Evolutionary conservation across 1,140 invertebrate species (phyloP).

Genomic region (Saccostrea cuccullata): DNA sequence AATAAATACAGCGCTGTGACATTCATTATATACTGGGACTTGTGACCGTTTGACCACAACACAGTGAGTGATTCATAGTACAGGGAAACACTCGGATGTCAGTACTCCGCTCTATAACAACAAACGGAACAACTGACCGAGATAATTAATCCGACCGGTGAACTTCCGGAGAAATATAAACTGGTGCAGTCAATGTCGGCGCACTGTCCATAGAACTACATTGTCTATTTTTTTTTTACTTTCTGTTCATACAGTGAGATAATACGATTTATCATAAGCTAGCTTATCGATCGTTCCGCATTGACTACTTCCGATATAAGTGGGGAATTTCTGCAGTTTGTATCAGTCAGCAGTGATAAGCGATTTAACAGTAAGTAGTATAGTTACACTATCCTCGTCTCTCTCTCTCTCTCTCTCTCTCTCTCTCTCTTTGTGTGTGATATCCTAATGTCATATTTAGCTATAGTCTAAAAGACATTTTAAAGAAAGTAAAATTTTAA

Average conservation of each 20-base stretch:
- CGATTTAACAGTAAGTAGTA: neutral
- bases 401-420: neutral
- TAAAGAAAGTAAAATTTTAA: too few species aligned
- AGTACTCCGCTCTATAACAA: neutral
- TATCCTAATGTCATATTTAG: too few species aligned
- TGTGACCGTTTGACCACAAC: too few species aligned
- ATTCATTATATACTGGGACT: too few species aligned
- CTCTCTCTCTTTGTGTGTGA: neutral
- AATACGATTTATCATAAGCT: neutral
- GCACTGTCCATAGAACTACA: neutral
- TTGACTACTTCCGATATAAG: neutral
- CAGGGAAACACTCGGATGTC: too few species aligned
- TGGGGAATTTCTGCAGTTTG: neutral
- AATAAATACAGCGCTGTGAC: too few species aligned
- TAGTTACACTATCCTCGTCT: neutral
- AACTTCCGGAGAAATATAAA: neutral
- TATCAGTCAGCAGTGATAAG: neutral
- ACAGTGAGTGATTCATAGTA: too few species aligned
- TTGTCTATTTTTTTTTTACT: neutral
- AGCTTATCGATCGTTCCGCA: neutral
- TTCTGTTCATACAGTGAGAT: neutral
- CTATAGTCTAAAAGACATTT: too few species aligned
- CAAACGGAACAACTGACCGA: neutral
- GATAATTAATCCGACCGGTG: neutral
- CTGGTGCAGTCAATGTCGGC: neutral